Conservation (phyloP, 2,113 vertebrate species). For the Atrichornis clamosus region DNA sequence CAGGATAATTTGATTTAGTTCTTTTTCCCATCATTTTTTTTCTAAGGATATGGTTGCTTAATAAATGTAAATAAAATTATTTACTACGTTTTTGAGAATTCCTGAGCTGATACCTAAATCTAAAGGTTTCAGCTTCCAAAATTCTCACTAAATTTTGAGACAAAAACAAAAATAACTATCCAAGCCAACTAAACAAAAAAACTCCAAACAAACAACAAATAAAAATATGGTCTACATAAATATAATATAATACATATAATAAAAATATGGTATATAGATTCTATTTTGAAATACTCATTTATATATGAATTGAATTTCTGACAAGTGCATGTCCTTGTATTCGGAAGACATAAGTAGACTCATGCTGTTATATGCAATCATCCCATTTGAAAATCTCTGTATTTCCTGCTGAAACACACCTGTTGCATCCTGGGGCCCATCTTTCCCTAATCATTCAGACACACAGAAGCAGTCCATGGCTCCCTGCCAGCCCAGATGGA, state of each 20-base stretch:
- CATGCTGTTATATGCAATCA: background rate
- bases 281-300: background rate
- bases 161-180: fast-evolving
- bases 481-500: background rate
- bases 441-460: background rate
- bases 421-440: background rate
- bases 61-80: background rate
- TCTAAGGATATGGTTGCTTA: background rate
- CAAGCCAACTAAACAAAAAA: background rate
- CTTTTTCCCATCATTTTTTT: background rate
- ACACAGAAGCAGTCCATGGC: background rate
- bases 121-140: background rate
- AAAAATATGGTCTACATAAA: background rate
- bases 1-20: background rate
- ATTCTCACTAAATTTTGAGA: background rate
- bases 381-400: background rate
- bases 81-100: background rate
- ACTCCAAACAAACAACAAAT: background rate
- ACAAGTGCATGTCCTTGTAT: background rate
- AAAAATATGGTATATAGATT: background rate
- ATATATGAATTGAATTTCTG: background rate
- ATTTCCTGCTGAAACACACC: constrained; percentile 1
- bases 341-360: background rate
- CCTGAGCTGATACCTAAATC: background rate
- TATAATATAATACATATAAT: background rate